Base-by-base conservation (phyloP, 2,888 invertebrate genomes). In the Escarpia spicata region DNA sequence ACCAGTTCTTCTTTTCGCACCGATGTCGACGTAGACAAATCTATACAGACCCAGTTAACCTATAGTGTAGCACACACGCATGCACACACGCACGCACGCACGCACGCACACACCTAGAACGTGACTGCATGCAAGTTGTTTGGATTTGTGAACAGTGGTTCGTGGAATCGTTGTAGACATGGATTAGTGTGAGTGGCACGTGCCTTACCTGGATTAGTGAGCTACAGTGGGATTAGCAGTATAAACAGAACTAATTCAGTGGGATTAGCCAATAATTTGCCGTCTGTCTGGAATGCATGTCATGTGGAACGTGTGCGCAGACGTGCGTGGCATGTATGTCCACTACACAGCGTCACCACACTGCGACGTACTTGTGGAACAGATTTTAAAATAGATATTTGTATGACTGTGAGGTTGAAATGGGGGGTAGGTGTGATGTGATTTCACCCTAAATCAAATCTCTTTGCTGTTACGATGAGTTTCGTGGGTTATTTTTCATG, bases 281-380 rank as follows among this genome's bases (percentile, higher is more conserved):
- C 75, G 75, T 75, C 75, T 75, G 75, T 75, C 75, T 75, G 75
- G 75, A 75, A 75, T 75, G 26, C 75, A 26, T 75, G 75, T 75
- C 75, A 75, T 26, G 4, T 4, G 75, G 75, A 15, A 75, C 26
- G 75, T 3, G 26, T 75, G 75, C 4, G n/a, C 75, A 26, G 75
- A 26, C 26, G 75, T 75, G n/a, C 75, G 4, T 4, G 19, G 75
- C 75, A 75, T 75, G 75, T 26, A 75, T 75, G 75, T 75, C 75
- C n/a, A 75, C 75, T 75, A 26, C 26, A 26, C 26, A 4, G 75
- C 9, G 52, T 52, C 37, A 37, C 37, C 37, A 37, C 37, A 37
- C 37, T 9, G 52, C 2, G 1, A 45, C 45, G 2, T 6, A 45
- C 10, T 60, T 60, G 60, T 19, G 19, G 60, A 19, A 60, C 26